phyloP scores from a whole-genome alignment of 2,797 vertebrate genomes.

The Podarcis lilfordi region DNA sequence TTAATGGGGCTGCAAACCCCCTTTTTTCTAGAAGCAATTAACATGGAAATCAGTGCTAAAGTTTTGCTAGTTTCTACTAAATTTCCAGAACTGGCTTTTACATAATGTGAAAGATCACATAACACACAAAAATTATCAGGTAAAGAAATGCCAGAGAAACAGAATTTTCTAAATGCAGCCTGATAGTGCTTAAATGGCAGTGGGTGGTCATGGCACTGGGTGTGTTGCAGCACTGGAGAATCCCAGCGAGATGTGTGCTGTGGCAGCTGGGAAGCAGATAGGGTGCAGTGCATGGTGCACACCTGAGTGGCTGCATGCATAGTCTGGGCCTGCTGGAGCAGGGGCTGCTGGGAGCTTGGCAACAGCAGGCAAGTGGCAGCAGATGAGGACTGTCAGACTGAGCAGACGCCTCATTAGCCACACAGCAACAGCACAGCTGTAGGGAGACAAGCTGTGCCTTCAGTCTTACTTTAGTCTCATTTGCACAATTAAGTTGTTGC shows the following conservation, averaged over 20 bases:
- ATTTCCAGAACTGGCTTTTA: too few relatives aligned
- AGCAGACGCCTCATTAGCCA: constrained; percentile 59
- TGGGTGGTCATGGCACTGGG: too few relatives aligned
- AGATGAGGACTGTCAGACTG: constrained; percentile 56
- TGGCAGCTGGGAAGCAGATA: not conserved
- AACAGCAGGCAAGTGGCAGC: constrained; percentile 39
- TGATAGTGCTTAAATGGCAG: too few relatives aligned
- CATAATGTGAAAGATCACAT: too few relatives aligned
- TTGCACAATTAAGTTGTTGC: constrained; percentile 29
- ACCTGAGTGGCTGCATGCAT: not conserved
- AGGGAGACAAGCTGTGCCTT: constrained; percentile 1
- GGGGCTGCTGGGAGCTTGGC: constrained; percentile 36
- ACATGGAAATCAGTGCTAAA: too few relatives aligned
- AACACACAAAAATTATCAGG: too few relatives aligned
- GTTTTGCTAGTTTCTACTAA: too few relatives aligned
- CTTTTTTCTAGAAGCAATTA: too few relatives aligned
- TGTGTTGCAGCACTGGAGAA: accelerated
- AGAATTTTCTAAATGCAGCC: too few relatives aligned
- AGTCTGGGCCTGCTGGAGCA: not conserved
- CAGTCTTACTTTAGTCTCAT: constrained; percentile 4
- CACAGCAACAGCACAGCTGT: constrained; percentile 54
- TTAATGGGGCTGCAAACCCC: too few relatives aligned
- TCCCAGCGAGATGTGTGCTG: not conserved
- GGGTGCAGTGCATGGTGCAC: not conserved
- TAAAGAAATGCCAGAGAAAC: too few relatives aligned